phyloP scores from a whole-genome alignment of 2,113 vertebrate genomes.

The Neogobius melanostomus region DNA sequence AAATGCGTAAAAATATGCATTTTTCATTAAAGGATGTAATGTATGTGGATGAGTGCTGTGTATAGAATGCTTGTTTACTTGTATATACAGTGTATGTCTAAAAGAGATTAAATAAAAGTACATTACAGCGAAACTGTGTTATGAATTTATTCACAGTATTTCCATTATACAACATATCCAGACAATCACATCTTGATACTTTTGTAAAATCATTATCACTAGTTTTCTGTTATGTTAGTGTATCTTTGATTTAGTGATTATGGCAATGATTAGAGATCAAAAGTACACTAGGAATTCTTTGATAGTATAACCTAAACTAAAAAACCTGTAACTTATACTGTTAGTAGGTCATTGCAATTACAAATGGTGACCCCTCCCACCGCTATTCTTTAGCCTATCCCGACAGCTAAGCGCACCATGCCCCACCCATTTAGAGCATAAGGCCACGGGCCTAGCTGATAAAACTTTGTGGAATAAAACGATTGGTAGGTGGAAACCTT shows the following conservation, averaged over 20 bases:
- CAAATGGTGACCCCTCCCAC: background rate
- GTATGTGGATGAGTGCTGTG: slow-evolving; percentile 26
- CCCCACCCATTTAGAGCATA: background rate
- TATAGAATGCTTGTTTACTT: slow-evolving; percentile 45
- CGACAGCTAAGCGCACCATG: background rate
- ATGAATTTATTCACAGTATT: slow-evolving; percentile 3
- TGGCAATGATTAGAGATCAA: too few species aligned
- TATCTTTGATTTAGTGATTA: too few species aligned
- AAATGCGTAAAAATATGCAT: background rate
- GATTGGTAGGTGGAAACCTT: too few species aligned
- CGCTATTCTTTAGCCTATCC: background rate
- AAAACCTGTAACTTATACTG: too few species aligned
- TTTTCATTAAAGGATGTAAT: slow-evolving; percentile 16
- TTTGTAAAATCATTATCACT: too few species aligned
- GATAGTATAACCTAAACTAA: too few species aligned
- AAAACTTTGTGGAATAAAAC: too few species aligned
- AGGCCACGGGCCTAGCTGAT: background rate
- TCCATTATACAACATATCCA: slow-evolving; percentile 7
- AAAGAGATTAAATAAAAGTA: slow-evolving; percentile 67
- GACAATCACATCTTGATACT: too few species aligned
- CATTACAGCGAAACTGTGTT: slow-evolving; percentile 42
- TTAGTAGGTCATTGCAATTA: too few species aligned
- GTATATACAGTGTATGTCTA: slow-evolving; percentile 61
- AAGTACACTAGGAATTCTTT: background rate
- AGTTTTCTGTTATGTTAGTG: too few species aligned